These are phyloP conservation scores for Ypsolopha sequella DNA, from an alignment of 2,888 invertebrate species.

Conservation along the genomic window DNA sequence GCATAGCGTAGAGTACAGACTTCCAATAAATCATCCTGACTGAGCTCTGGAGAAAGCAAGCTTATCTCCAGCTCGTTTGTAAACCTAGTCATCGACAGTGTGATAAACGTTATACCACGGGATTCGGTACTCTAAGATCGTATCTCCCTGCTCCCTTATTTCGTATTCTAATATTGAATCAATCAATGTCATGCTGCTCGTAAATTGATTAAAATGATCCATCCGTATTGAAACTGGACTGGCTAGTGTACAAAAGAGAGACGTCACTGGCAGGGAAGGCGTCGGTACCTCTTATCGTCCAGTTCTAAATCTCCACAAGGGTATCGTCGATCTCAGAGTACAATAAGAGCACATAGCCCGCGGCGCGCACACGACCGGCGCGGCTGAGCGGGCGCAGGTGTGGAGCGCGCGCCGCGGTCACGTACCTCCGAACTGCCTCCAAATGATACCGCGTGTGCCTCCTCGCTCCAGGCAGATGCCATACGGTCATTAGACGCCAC, in stretches of 20 bases:
- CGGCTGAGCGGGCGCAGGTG: constrained; percentile 11
- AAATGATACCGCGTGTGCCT: background rate
- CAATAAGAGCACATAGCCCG: constrained; percentile 2
- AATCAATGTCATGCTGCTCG: no score
- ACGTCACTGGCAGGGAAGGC: background rate
- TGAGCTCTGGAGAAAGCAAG: background rate
- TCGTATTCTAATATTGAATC: no score
- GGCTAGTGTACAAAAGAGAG: no score
- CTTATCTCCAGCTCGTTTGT: constrained; percentile 4
- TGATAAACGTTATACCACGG: background rate
- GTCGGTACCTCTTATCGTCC: no score
- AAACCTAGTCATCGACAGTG: background rate
- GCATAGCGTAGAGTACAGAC: background rate
- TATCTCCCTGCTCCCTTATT: no score
- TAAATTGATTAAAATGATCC: background rate
- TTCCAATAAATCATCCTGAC: background rate
- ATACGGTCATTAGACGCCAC: background rate
- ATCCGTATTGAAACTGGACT: background rate
- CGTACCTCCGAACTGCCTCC: constrained; percentile 14
- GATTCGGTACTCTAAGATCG: no score
- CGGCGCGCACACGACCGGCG: constrained; percentile 9
- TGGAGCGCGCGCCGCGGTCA: constrained; percentile 18
- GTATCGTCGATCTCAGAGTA: background rate
- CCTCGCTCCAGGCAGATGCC: constrained; percentile 1
- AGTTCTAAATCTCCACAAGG: background rate